A percentile compares a stretch with the other conserved stretches of the same genome.
These are phyloP conservation scores for Gandaritis pyraliata DNA, from an alignment of 2,888 invertebrate species.

Conservation along the genomic window DNA sequence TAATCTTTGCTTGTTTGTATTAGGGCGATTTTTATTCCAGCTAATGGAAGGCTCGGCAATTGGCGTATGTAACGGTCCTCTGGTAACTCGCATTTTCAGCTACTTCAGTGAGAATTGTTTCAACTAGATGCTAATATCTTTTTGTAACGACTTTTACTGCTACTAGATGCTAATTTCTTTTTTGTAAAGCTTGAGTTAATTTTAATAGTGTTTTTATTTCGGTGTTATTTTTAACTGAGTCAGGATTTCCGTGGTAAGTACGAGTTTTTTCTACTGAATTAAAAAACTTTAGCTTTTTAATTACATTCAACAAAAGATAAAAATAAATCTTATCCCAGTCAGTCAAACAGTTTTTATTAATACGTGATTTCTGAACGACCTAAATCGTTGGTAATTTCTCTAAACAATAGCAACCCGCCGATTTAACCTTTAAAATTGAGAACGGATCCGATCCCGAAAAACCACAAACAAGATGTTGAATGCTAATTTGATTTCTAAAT, in stretches of 20 bases:
- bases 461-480: conserved; percentile 36
- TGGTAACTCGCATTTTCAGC: conserved; percentile 13
- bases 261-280: not conserved
- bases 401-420: conserved; percentile 10
- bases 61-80: conserved; percentile 30
- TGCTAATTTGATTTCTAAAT: conserved; percentile 38
- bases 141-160: conserved; percentile 11
- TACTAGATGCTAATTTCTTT: conserved; percentile 15
- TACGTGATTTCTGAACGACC: too few relatives aligned
- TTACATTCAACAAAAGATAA: too few relatives aligned
- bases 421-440: conserved; percentile 17
- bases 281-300: too few relatives aligned
- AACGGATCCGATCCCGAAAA: conserved; percentile 19
- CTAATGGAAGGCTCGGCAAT: conserved; percentile 38
- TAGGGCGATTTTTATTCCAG: conserved; percentile 34
- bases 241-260: not conserved
- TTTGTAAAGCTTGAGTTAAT: conserved; percentile 8
- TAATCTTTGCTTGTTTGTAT: conserved; percentile 47
- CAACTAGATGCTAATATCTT: conserved; percentile 19
- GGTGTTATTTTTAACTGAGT: not conserved
- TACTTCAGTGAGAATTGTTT: conserved; percentile 16
- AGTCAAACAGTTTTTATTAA: too few relatives aligned
- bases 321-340: too few relatives aligned
- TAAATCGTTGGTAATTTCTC: not conserved
- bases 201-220: conserved; percentile 1